Conservation (phyloP, 53 echinoderm and acorn worm species). For the Stichopus horrens region DNA sequence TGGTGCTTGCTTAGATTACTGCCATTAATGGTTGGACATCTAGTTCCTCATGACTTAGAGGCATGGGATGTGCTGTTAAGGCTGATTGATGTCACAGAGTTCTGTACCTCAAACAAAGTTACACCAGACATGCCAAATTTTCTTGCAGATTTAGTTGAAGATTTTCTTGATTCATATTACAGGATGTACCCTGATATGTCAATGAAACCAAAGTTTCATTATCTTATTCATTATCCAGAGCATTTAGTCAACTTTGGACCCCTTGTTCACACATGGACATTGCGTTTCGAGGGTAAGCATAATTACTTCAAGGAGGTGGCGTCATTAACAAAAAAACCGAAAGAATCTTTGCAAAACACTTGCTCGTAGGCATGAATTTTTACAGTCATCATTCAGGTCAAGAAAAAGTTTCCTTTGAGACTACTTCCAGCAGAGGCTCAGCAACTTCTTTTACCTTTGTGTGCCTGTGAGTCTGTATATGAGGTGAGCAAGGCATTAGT, state of each 20-base stretch:
- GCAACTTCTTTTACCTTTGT: background rate
- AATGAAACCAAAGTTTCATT: slow-evolving; percentile 44
- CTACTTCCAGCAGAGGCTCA: slow-evolving; percentile 9
- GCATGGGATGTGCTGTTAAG: slow-evolving; percentile 22
- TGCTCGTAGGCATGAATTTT: slow-evolving; percentile 35
- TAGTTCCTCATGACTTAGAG: slow-evolving; percentile 15
- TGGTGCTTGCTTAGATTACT: slow-evolving; percentile 29
- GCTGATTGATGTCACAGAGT: slow-evolving; percentile 16
- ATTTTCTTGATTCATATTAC: slow-evolving; percentile 5
- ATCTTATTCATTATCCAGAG: slow-evolving; percentile 34
- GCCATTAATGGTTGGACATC: slow-evolving; percentile 23
- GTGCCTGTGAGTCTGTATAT: background rate
- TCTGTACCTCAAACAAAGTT: background rate
- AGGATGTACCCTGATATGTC: slow-evolving; percentile 20
- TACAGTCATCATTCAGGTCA: slow-evolving; percentile 8
- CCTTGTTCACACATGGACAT: slow-evolving; percentile 19
- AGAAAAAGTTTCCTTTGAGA: background rate
- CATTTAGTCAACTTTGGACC: slow-evolving; percentile 16
- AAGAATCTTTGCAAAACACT: slow-evolving; percentile 48
- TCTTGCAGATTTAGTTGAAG: slow-evolving; percentile 25
- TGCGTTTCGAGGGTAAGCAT: slow-evolving; percentile 48
- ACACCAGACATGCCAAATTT: slow-evolving; percentile 16
- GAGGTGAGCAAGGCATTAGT: slow-evolving; percentile 19
- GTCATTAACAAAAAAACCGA: slow-evolving; percentile 5
- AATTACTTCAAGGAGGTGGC: slow-evolving; percentile 18